Percentiles rank a stretch among this genome's conserved stretches.
Evolutionary conservation across 2,797 vertebrate species (phyloP).

Genomic region (Hozukius guyotensis): DNA sequence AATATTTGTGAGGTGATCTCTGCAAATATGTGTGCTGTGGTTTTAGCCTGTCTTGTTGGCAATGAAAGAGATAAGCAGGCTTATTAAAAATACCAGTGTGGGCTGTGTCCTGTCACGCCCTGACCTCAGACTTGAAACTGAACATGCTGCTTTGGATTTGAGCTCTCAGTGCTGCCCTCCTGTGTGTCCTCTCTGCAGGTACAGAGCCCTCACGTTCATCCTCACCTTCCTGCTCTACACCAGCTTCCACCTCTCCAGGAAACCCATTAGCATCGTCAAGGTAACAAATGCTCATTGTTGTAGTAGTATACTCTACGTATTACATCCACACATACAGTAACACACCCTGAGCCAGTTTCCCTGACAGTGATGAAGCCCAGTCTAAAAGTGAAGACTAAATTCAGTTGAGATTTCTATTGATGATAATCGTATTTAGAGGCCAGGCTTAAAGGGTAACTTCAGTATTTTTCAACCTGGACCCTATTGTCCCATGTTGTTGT

Average conservation of each 20-base stretch:
- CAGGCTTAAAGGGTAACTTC: rapidly evolving
- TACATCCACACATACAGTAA: background rate
- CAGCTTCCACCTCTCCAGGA: constrained; percentile 94
- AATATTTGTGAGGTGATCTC: background rate
- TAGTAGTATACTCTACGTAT: background rate
- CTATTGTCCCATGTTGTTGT: rapidly evolving
- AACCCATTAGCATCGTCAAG: constrained; percentile 97
- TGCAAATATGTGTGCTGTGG: background rate
- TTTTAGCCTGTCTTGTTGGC: background rate
- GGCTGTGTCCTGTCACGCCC: background rate
- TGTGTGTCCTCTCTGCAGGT: constrained; percentile 79
- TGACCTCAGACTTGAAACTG: background rate
- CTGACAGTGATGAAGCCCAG: background rate
- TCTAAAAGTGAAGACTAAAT: background rate
- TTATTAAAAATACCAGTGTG: too few relatives aligned
- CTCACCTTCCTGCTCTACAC: constrained; percentile 94
- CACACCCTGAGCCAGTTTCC: background rate
- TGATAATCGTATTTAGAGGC: background rate
- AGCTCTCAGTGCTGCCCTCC: background rate
- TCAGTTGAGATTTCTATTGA: background rate
- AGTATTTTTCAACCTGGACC: too few relatives aligned
- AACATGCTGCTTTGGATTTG: background rate
- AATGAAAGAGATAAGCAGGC: background rate
- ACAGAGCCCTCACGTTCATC: constrained; percentile 88
- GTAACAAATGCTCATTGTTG: constrained; percentile 64